These are phyloP conservation scores for Odontophorus gujanensis DNA, from an alignment of 2,113 vertebrate genomes.

Conservation along the genomic window DNA sequence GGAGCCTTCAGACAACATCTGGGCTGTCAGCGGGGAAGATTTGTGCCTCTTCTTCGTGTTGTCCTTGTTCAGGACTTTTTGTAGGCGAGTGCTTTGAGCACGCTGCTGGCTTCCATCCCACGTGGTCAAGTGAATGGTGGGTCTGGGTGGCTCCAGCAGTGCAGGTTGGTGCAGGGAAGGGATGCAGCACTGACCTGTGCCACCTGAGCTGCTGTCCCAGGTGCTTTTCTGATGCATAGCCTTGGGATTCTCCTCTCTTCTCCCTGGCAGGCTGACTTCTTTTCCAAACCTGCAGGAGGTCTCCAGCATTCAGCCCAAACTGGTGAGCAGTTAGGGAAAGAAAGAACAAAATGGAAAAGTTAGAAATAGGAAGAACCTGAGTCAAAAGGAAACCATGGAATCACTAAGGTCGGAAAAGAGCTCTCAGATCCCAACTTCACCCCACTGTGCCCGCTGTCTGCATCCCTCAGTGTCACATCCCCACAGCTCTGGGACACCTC, in stretches of 20 bases:
- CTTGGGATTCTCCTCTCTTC: background rate
- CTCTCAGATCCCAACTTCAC: background rate
- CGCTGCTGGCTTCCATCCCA: background rate
- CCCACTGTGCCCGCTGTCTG: background rate
- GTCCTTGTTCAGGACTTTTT: background rate
- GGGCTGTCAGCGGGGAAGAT: background rate
- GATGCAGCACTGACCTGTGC: background rate
- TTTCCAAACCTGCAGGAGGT: background rate
- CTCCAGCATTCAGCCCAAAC: background rate
- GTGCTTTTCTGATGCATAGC: background rate
- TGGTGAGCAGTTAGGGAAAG: background rate
- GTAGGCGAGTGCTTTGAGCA: background rate
- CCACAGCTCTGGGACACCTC: background rate
- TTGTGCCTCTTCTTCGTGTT: background rate
- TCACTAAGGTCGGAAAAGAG: background rate
- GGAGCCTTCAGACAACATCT: background rate
- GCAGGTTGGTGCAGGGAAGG: no score
- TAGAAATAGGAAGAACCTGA: background rate
- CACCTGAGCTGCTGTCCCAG: background rate
- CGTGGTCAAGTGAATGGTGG: background rate
- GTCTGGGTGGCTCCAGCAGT: background rate
- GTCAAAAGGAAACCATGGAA: background rate
- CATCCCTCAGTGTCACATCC: no score
- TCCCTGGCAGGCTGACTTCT: background rate
- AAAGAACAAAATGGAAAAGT: background rate